These are phyloP conservation scores for Saguinus midas DNA, from an alignment of 2,113 vertebrate species.

Conservation along the genomic window DNA sequence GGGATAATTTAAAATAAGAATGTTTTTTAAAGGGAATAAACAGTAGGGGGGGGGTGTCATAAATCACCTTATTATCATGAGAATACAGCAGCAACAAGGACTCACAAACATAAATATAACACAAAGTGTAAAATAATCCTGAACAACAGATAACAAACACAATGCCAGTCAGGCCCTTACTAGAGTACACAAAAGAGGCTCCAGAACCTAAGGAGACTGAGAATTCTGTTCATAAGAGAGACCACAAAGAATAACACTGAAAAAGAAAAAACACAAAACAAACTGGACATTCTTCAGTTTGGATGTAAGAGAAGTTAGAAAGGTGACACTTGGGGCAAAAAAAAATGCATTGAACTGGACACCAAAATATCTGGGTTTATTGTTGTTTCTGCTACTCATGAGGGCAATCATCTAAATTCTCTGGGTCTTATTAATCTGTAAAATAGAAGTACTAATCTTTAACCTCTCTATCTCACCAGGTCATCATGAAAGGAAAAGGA, in stretches of 20 bases:
- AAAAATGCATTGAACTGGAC: neutral
- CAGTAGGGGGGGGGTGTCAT: neutral
- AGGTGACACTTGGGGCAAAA: neutral
- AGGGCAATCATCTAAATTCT: neutral
- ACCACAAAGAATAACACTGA: neutral
- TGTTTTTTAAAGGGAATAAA: neutral
- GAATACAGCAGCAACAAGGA: neutral
- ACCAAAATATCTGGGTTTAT: neutral
- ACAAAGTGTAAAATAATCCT: neutral
- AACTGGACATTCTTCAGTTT: neutral
- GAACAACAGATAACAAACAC: neutral
- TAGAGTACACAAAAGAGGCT: neutral
- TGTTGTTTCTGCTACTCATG: neutral
- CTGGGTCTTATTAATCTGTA: neutral
- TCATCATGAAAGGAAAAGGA: neutral
- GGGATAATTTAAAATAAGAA: neutral
- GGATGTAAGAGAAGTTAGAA: neutral
- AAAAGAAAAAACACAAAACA: neutral
- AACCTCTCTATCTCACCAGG: neutral
- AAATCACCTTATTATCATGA: neutral
- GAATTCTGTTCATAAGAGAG: neutral
- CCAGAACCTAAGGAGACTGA: rapidly evolving
- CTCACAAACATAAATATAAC: neutral
- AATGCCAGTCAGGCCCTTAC: neutral
- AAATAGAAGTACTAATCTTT: neutral